A percentile compares a stretch with the other conserved stretches of the same genome.
These are phyloP conservation scores for Gibbula magus DNA, from an alignment of 2,888 invertebrate genomes.

Conservation along the genomic window DNA sequence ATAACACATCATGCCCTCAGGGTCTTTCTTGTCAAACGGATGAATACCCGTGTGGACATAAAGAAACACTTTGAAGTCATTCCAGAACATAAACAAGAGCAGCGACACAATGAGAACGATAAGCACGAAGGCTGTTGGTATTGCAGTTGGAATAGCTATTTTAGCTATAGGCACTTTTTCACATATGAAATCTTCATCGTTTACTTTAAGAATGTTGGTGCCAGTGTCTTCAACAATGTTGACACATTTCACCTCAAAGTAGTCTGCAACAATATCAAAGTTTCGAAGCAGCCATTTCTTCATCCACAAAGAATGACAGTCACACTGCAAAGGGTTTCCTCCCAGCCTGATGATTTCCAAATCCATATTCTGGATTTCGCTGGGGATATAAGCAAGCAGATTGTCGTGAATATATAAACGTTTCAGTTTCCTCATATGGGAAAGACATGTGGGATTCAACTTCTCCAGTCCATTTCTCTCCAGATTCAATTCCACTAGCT, in stretches of 20 bases:
- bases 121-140: conserved; percentile 21
- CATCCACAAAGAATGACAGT: conserved; percentile 38
- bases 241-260: conserved; percentile 29
- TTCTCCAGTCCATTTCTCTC: conserved; percentile 19
- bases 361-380: background rate
- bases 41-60: conserved; percentile 33
- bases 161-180: conserved; percentile 6
- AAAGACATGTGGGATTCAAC: background rate
- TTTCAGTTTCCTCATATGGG: background rate
- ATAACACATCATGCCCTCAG: background rate
- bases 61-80: conserved; percentile 27
- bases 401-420: conserved; percentile 31
- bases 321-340: conserved; percentile 35
- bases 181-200: conserved; percentile 33
- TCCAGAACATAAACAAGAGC: conserved; percentile 20
- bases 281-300: conserved; percentile 30
- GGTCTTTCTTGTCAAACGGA: conserved; percentile 30
- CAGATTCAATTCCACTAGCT: background rate
- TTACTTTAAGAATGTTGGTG: conserved; percentile 13
- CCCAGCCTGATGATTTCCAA: conserved; percentile 19
- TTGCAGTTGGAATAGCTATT: conserved; percentile 17
- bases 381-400: conserved; percentile 22
- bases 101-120: background rate
- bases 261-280: conserved; percentile 23
- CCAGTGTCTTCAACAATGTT: conserved; percentile 29